Evolutionary conservation across 2,888 invertebrate species (phyloP).

Genomic region (Euclidia mi): DNA sequence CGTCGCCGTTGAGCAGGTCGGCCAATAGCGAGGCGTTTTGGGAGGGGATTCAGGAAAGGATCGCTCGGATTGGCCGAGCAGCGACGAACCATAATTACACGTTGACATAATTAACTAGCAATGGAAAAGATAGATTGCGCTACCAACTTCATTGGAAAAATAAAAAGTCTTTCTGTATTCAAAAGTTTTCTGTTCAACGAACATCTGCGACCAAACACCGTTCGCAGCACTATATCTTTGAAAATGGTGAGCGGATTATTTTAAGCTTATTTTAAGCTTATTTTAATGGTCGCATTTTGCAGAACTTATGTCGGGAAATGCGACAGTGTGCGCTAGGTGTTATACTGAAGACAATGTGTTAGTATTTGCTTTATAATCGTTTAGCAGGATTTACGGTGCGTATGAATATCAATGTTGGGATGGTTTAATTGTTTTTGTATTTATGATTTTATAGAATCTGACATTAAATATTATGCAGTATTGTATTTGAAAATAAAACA

Average conservation of each 20-base stretch:
- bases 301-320: slow-evolving; percentile 63
- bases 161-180: slow-evolving; percentile 44
- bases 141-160: slow-evolving; percentile 40
- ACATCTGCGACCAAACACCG: slow-evolving; percentile 64
- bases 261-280: slow-evolving; percentile 78
- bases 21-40: no score
- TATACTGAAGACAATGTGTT: slow-evolving; percentile 39
- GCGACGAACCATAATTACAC: no score
- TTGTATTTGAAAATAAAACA: no score
- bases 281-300: slow-evolving; percentile 71
- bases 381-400: slow-evolving; percentile 15
- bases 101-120: no score
- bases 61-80: no score
- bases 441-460: no score
- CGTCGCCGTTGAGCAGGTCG: no score
- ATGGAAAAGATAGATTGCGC: no score
- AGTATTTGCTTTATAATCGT: slow-evolving; percentile 20
- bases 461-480: no score
- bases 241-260: slow-evolving; percentile 70
- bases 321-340: slow-evolving; percentile 56
- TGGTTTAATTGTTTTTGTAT: no score
- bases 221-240: slow-evolving; percentile 64
- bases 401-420: no score
- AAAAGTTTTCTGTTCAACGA: slow-evolving; percentile 50
- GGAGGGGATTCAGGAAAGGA: no score